phyloP scores from a whole-genome alignment of 1,140 invertebrate species.

The Trigoniulus corallinus region DNA sequence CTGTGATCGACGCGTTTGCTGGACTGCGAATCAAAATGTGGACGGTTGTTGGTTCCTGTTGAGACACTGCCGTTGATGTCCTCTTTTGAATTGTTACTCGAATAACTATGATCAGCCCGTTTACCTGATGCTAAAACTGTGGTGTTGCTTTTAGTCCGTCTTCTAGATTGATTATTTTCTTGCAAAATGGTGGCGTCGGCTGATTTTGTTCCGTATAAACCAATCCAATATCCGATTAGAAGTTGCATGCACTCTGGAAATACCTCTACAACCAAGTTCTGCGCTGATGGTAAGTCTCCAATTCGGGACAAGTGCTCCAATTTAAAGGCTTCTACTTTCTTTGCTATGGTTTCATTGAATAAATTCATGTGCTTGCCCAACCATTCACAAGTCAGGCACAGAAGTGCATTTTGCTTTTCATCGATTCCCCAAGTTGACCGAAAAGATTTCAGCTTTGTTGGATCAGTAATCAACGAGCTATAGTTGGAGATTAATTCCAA shows the following conservation, averaged over 20 bases:
- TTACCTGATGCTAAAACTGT: neutral
- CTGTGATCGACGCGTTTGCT: conserved; percentile 4
- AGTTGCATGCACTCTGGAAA: conserved; percentile 19
- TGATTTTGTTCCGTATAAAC: neutral
- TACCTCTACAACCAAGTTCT: conserved; percentile 13
- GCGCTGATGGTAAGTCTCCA: conserved; percentile 17
- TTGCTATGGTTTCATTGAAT: conserved; percentile 12
- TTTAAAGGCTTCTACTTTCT: conserved; percentile 16
- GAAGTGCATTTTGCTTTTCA: conserved; percentile 9
- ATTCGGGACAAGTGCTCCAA: conserved; percentile 15
- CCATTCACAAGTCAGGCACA: conserved; percentile 15
- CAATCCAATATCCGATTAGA: conserved; percentile 16
- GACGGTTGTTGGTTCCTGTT: no score
- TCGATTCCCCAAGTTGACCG: conserved; percentile 10
- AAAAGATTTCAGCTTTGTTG: neutral
- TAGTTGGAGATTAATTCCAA: conserved; percentile 1
- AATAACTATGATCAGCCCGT: conserved; percentile 5
- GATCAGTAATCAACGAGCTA: neutral
- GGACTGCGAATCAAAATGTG: neutral
- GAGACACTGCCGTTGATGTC: neutral
- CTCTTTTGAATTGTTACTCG: neutral
- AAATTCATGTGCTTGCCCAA: conserved; percentile 15
- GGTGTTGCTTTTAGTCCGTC: neutral
- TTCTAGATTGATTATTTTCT: no score
- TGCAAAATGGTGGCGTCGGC: neutral